Base-by-base conservation (phyloP, 2,113 vertebrate species). In the Phalacrocorax carbo region DNA sequence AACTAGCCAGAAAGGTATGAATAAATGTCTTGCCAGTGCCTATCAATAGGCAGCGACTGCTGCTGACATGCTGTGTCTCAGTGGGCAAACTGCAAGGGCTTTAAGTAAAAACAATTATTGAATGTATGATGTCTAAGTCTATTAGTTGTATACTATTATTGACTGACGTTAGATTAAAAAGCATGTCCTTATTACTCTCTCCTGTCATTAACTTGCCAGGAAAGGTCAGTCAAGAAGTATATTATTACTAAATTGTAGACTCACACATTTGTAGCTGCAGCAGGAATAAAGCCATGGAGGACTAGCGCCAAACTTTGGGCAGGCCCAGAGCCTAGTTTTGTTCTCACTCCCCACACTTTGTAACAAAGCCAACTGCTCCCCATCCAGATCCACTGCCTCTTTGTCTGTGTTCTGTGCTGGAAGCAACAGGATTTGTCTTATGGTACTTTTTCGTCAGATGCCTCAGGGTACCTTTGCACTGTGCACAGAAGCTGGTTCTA, bases 41-140 rank as follows among this genome's bases (percentile, higher is more conserved):
- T 92, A 86, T 97, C 96, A 96, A 92, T 94, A 96, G 84, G 38
- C 64, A 96, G 87, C 0, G 2, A 85, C 87, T 93, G 91, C 85
- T 92, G 89, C 89, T 97, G 93, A 93, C 87, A 83, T 42, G 51
- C 78, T 79, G 79, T 65, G 89, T 96, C 94, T 96, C 95, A 88
- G 75, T 95, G 85, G 95, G 93, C 89, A 92, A 92, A 96, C 85
- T 64, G 87, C 83, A 90, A 94, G 91, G 71, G 64, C 71, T 96
- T 96, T 93, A 95, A 97, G 85, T 96, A 93, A 97, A 97, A 97
- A 96, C 82, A 96, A 90, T 95, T 96, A 97, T 96, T 96, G 97
- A 96, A 97, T 97, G 42, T 96, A 93, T 96, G 87, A 96, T 96
- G 95, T 95, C 93, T 83, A 88, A 96, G 66, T 96, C 95, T 97